A percentile compares a stretch with the other conserved stretches of the same genome.
Evolutionary conservation across 2,888 invertebrate genomes (phyloP).

Genomic region (Caenorhabditis parvicauda): DNA sequence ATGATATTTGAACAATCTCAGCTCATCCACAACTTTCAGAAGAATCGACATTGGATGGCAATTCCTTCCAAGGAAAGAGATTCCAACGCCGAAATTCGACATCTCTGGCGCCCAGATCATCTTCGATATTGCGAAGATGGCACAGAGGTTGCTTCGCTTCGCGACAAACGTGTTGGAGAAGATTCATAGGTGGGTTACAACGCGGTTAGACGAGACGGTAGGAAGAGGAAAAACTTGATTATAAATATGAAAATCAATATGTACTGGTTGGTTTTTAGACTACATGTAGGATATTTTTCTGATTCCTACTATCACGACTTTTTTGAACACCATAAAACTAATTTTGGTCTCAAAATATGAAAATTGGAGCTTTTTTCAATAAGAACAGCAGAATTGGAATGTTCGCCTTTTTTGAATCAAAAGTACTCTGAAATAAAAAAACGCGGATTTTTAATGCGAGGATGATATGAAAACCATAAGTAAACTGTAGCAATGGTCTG

Average conservation of each 20-base stretch:
- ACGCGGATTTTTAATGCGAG: no score
- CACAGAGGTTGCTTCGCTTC: slow-evolving; percentile 62
- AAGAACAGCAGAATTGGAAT: no score
- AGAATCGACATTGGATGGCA: slow-evolving; percentile 51
- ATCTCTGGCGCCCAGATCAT: slow-evolving; percentile 63
- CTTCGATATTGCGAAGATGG: slow-evolving; percentile 65
- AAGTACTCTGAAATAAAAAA: no score
- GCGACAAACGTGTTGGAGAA: slow-evolving; percentile 63
- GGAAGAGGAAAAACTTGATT: not conserved
- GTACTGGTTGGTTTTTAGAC: not conserved
- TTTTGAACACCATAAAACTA: no score
- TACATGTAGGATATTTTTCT: no score
- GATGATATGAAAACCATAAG: no score
- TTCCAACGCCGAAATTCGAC: slow-evolving; percentile 43
- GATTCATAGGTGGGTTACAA: slow-evolving; percentile 62
- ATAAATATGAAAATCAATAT: not conserved
- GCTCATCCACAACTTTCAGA: slow-evolving; percentile 46
- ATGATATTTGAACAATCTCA: no score
- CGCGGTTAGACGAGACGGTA: not conserved
- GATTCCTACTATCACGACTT: no score
- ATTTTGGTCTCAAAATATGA: no score
- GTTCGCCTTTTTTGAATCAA: no score
- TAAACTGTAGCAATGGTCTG: no score
- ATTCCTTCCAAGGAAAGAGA: slow-evolving; percentile 49
- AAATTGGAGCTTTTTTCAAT: no score